These are phyloP conservation scores for Rostratula benghalensis DNA, from an alignment of 2,113 vertebrate species.

Conservation along the genomic window DNA sequence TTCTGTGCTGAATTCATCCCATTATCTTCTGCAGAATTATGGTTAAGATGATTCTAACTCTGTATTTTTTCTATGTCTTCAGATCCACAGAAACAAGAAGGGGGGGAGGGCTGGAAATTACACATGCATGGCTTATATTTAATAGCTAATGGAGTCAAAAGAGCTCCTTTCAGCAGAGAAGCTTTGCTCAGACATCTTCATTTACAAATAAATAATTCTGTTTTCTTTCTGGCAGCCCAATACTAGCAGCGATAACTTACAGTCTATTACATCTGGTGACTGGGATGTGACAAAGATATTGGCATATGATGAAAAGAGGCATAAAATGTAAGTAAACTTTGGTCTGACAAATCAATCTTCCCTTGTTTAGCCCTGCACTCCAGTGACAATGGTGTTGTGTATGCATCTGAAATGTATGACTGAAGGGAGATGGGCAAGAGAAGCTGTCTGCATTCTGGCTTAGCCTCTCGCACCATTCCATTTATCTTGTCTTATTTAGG, in stretches of 20 bases:
- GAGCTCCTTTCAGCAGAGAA: neutral
- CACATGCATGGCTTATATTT: neutral
- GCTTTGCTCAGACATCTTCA: neutral
- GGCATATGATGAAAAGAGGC: constrained; percentile 88
- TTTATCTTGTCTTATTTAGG: neutral
- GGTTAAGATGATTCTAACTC: neutral
- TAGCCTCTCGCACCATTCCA: neutral
- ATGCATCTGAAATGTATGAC: neutral
- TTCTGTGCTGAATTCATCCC: neutral
- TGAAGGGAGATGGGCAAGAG: neutral
- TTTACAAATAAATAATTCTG: neutral
- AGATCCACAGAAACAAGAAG: neutral
- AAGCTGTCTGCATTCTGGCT: neutral
- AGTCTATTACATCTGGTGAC: constrained; percentile 93
- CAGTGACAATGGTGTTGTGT: neutral
- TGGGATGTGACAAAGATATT: constrained; percentile 96
- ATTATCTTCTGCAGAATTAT: neutral
- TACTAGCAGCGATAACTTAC: constrained; percentile 88
- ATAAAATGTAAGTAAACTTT: constrained; percentile 86
- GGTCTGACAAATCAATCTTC: neutral
- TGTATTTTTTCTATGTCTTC: neutral
- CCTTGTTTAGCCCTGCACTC: neutral
- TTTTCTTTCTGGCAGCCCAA: constrained; percentile 82
- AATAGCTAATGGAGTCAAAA: neutral
- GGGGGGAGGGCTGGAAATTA: neutral